Evolutionary conservation across 2,113 vertebrate genomes (phyloP).

Genomic region (Saguinus midas): DNA sequence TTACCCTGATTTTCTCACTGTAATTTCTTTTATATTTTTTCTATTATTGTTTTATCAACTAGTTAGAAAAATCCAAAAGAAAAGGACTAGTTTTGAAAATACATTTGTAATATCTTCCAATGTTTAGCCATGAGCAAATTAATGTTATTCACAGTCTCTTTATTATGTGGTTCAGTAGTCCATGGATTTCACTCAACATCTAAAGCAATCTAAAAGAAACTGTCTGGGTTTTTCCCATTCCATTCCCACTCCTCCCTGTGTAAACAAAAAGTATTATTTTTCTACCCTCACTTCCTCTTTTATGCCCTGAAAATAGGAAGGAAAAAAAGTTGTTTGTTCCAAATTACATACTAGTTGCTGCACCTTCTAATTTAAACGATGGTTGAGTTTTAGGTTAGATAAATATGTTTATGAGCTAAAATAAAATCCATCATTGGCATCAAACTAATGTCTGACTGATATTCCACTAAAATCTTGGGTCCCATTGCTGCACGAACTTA

Average conservation of each 20-base stretch:
- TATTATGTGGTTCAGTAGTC: not conserved
- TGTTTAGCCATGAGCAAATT: not conserved
- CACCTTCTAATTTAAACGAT: slow-evolving; percentile 53
- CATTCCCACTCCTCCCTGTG: not conserved
- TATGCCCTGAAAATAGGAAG: not conserved
- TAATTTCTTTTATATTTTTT: not conserved
- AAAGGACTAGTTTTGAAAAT: not conserved
- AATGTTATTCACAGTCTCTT: not conserved
- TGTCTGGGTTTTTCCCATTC: not conserved
- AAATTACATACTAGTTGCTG: slow-evolving; percentile 35
- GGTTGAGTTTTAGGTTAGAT: not conserved
- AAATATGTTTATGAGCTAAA: slow-evolving; percentile 48
- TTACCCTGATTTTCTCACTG: not conserved
- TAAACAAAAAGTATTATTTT: not conserved
- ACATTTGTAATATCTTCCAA: not conserved
- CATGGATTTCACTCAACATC: not conserved
- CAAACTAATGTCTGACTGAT: not conserved
- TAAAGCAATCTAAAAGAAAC: not conserved
- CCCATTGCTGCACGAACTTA: not conserved
- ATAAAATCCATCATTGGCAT: slow-evolving; percentile 38
- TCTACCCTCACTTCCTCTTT: not conserved
- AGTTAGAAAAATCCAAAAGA: not conserved
- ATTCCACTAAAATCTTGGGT: not conserved
- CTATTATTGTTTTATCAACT: not conserved
- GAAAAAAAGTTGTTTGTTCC: not conserved